These are phyloP conservation scores for Petrosia ficiformis DNA, from an alignment of 37 sponge, comb jelly and placozoan species.

Conservation along the genomic window DNA sequence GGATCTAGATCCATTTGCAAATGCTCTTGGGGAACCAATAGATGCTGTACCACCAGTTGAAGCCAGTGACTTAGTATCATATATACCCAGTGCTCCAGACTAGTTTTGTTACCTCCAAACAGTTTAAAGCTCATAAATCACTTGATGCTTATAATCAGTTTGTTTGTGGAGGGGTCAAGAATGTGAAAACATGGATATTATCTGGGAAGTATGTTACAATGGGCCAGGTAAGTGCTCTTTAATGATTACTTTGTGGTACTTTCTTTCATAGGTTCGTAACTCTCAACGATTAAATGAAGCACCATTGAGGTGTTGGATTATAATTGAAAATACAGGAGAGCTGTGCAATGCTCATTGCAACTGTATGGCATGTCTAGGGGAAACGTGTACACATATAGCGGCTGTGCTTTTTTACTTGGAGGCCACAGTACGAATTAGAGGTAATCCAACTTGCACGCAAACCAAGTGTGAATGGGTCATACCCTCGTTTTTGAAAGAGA, in stretches of 20 bases:
- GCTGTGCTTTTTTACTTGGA: constrained; percentile 24
- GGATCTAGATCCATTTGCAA: too few species aligned
- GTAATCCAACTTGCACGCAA: constrained; percentile 10
- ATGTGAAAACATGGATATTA: constrained; percentile 16
- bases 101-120: constrained; percentile 20
- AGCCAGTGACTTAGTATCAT: constrained; percentile 18
- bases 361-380: constrained; percentile 53
- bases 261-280: constrained; percentile 10
- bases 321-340: constrained; percentile 17
- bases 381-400: constrained; percentile 31
- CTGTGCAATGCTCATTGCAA: constrained; percentile 47
- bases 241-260: background rate
- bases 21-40: too few species aligned
- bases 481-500: constrained; percentile 9
- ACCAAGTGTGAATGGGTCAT: constrained; percentile 16
- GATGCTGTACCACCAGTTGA: background rate
- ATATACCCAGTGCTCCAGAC: constrained; percentile 10
- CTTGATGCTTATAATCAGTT: constrained; percentile 22
- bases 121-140: constrained; percentile 15
- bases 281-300: constrained; percentile 16
- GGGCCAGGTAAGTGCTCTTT: constrained; percentile 3
- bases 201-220: constrained; percentile 8
- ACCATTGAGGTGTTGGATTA: constrained; percentile 25
- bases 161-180: constrained; percentile 26
- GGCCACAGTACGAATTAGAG: background rate